These are phyloP conservation scores for Diorhabda carinulata DNA, from an alignment of 1,140 invertebrate species.

Conservation along the genomic window DNA sequence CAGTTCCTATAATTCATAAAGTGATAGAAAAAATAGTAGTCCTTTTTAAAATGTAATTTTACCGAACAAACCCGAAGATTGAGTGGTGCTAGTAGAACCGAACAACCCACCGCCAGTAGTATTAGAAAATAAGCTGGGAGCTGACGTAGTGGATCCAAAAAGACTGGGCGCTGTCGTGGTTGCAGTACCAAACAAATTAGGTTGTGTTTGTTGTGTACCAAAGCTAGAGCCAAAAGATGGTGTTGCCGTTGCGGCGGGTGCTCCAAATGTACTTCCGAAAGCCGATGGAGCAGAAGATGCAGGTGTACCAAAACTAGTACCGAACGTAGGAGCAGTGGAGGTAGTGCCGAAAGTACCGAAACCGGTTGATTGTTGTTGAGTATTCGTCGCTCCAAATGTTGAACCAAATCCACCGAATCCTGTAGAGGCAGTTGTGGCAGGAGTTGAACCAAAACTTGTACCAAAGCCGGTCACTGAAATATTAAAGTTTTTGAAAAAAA, in stretches of 20 bases:
- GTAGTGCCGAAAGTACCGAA: constrained; percentile 40
- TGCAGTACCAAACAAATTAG: constrained; percentile 37
- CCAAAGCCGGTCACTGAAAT: constrained; percentile 29
- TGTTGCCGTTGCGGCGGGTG: constrained; percentile 33
- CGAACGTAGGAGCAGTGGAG: constrained; percentile 23
- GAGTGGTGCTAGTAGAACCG: constrained; percentile 9
- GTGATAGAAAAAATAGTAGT: too few relatives aligned
- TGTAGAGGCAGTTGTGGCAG: constrained; percentile 25
- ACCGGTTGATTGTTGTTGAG: constrained; percentile 19
- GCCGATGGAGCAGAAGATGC: constrained; percentile 47
- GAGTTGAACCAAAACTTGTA: constrained; percentile 22
- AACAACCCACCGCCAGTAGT: constrained; percentile 11
- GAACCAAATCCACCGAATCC: constrained; percentile 20
- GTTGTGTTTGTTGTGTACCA: constrained; percentile 37
- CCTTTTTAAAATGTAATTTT: not conserved
- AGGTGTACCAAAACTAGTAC: constrained; percentile 44
- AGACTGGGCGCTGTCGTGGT: constrained; percentile 39
- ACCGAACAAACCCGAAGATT: constrained; percentile 28
- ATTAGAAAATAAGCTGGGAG: constrained; percentile 46
- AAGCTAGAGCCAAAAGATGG: constrained; percentile 45
- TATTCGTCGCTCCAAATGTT: constrained; percentile 15
- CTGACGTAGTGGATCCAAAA: constrained; percentile 44
- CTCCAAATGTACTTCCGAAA: constrained; percentile 45
- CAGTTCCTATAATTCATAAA: constrained; percentile 10
- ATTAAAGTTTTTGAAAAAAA: not conserved